Percentiles rank a stretch among this genome's conserved stretches.
Conservation (phyloP, 2,797 vertebrate genomes). For the Thamnophis elegans region DNA sequence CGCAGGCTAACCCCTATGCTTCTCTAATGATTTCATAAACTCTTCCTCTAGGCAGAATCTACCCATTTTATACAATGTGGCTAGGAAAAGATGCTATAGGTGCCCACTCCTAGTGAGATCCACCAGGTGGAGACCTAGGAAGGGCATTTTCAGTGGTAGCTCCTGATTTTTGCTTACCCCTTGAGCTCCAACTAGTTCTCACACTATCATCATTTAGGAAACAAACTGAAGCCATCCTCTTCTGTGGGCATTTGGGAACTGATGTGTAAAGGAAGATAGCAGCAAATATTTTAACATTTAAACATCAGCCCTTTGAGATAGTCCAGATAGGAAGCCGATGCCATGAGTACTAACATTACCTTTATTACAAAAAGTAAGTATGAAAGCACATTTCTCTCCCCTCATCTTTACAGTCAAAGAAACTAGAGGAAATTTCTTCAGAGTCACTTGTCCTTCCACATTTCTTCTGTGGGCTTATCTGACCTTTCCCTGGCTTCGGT, state of each 20-base stretch:
- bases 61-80: background rate
- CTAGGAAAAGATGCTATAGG: background rate
- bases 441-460: background rate
- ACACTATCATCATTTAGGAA: background rate
- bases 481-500: background rate
- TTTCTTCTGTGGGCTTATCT: background rate
- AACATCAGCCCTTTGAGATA: background rate
- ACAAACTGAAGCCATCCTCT: background rate
- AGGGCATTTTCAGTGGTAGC: background rate
- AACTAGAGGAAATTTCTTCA: background rate
- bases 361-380: background rate
- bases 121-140: background rate
- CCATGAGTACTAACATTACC: background rate
- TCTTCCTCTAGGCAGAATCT: background rate
- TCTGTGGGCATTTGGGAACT: background rate
- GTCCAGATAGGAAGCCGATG: background rate
- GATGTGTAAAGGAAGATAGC: background rate
- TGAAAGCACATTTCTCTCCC: background rate
- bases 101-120: background rate
- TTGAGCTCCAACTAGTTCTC: background rate
- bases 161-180: background rate
- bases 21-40: background rate
- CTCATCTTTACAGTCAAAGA: background rate
- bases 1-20: background rate
- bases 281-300: background rate